Evolutionary conservation across 2,113 vertebrate genomes (phyloP), one percentile per base, ranked within the genome.

Genomic region (Tachysurus fulvidraco): DNA sequence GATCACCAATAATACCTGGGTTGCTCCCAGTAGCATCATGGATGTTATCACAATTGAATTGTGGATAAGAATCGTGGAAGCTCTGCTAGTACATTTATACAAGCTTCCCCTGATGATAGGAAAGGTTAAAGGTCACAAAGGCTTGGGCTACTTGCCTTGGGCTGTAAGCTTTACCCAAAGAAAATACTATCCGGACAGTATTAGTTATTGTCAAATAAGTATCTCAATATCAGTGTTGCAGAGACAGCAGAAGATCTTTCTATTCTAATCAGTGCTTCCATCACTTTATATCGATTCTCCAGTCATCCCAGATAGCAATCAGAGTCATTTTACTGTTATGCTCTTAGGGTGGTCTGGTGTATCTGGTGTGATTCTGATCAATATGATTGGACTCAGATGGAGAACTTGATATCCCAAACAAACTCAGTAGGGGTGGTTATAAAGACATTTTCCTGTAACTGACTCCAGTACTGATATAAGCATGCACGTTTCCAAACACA

Each of bases 381-480:
- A 88, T 88, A 80, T 81, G 81, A 84, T 86, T 55, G 77, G 64
- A 52, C 81, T 83, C 55, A 36, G 86, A 89, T 80, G 80, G 74
- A 67, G 81, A 81, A 84, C 80, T 73, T 80, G 83, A 89, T 88
- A 83, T 64, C 73, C 13, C 79, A 85, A 89, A 88, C 83, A 88
- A 64, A 64, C 80, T 76, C 44, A n/a, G 67, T 50, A 83, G 86
- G 80, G 41, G 69, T 87, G 11, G 28, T 21, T 41, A 65, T 76
- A 59, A 77, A 54, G 44, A 62, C 55, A 54, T 36, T 50, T 59
- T 17, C 36, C 44, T 59, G 55, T 73, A 82, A 86, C 67, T 74
- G 79, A 82, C 67, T 82, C 79, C 21, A 74, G 67, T 2, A 41
- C 67, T 86, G 55, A 23, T 41, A 28, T 28, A n/a, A 28, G 17